A percentile compares a stretch with the other conserved stretches of the same genome.
phyloP scores from a whole-genome alignment of 2,797 vertebrate genomes.

The Pelodytes ibericus region DNA sequence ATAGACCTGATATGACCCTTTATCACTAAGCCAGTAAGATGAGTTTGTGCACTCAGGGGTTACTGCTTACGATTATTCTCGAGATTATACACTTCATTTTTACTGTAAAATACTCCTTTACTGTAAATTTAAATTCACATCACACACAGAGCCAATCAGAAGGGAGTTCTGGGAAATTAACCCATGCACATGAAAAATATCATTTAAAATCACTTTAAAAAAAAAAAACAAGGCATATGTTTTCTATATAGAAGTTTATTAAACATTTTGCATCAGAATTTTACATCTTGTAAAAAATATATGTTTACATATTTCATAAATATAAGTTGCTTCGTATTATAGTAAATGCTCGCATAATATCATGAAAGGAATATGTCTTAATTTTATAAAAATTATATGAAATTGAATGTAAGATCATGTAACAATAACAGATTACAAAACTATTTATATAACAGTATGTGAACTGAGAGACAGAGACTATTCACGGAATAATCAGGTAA shows the following conservation, averaged over 20 bases:
- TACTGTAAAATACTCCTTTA: too few relatives aligned
- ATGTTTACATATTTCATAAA: constrained; percentile 45
- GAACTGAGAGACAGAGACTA: constrained; percentile 54
- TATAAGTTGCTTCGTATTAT: constrained; percentile 23
- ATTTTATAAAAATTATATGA: constrained; percentile 57
- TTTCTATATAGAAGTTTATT: constrained; percentile 41
- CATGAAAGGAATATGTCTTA: constrained; percentile 35
- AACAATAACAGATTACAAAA: constrained; percentile 28
- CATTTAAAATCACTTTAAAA: too few relatives aligned
- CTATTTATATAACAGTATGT: constrained; percentile 16
- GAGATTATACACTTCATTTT: too few relatives aligned
- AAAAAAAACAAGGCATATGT: too few relatives aligned
- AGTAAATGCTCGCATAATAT: constrained; percentile 24
- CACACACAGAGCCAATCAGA: too few relatives aligned
- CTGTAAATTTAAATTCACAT: too few relatives aligned
- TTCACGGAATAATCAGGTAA: constrained; percentile 67
- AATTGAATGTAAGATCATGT: constrained; percentile 25
- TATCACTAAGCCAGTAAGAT: too few relatives aligned
- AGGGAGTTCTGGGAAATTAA: too few relatives aligned
- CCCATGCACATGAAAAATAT: too few relatives aligned
- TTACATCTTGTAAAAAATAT: constrained; percentile 50
- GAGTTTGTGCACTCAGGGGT: too few relatives aligned
- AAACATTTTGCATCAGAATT: constrained; percentile 22
- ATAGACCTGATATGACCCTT: too few relatives aligned
- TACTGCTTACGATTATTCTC: too few relatives aligned